phyloP scores from a whole-genome alignment of 2,113 vertebrate species.

The Panurus biarmicus region DNA sequence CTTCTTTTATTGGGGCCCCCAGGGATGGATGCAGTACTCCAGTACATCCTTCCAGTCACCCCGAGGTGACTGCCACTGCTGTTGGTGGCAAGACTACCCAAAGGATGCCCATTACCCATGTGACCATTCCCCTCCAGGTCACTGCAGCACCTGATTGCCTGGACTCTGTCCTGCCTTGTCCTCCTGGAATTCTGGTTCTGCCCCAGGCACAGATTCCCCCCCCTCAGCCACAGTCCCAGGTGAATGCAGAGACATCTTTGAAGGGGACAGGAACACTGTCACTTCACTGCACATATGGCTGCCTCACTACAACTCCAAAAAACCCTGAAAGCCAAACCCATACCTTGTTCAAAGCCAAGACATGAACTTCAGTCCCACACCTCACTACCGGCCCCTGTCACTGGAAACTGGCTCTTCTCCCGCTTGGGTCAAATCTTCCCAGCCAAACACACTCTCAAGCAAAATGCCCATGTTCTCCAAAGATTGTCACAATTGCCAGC shows the following conservation, averaged over 20 bases:
- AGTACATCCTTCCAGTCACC: neutral
- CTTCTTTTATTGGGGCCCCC: neutral
- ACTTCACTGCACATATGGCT: neutral
- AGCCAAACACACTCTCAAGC: neutral
- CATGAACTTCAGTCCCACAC: neutral
- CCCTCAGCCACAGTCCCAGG: neutral
- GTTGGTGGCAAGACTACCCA: neutral
- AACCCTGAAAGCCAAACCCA: neutral
- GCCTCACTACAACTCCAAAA: neutral
- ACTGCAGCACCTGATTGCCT: neutral
- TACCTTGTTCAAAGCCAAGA: neutral
- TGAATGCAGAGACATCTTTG: neutral
- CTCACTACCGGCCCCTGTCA: accelerated
- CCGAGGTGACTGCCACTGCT: neutral
- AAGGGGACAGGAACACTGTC: neutral
- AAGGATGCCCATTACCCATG: neutral
- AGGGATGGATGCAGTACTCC: neutral
- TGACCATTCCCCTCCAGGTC: neutral
- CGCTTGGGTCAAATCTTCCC: neutral
- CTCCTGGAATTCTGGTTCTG: neutral
- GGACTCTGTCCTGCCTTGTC: neutral
- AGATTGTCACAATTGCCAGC: neutral
- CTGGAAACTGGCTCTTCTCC: neutral
- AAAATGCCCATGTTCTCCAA: neutral
- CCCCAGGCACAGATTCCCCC: neutral